Base-by-base conservation (phyloP, 1,140 invertebrate species). In the Neodiprion fabricii region DNA sequence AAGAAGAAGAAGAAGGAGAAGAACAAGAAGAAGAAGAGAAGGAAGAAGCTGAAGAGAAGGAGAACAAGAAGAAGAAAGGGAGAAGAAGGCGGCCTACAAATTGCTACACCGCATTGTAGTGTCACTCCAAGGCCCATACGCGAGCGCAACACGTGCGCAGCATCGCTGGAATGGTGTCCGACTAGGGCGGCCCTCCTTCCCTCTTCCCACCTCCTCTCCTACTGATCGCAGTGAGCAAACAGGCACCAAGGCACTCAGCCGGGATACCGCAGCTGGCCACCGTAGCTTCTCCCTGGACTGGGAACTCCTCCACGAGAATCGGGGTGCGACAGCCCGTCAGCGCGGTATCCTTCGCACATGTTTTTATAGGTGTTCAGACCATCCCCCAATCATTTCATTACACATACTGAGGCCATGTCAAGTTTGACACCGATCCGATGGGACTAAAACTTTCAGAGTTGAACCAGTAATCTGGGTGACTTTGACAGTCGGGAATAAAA, bases 71-170 rank as follows among this genome's bases (percentile, higher is more conserved):
- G 23, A 21, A 23, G 21, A 21, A 47, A 23, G 40, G 61, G 17
- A 21, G 61, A 5, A 40, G 28, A 40, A 40, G 85, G 84, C 84
- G 86, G 85, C 86, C 86, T 88, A 88, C 87, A 88, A 88, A 88
- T 88, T 88, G 87, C 86, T 88, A 88, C 87, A 88, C 81, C 82
- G 87, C 86, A 88, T 88, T 88, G 87, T 88, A 84, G 86, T 88
- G 87, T 88, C 87, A 88, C 86, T 88, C 86, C 81, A 80, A 80
- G 80, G 84, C 81, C 86, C 82, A 88, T 86, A 88, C 86, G 86
- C 82, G 79, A 82, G 81, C 80, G 81, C 86, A 82, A 88, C 87
- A 88, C 86, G 86, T 82, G 79, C 83, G 81, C 80, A 86, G 86
- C 87, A 88, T 88, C 86, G 84, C 76, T 81, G 87, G 86, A 88